Percentiles rank a stretch among this genome's conserved stretches.
Conservation (phyloP, 2,113 vertebrate genomes). For the Microcebus lehilahytsara region DNA sequence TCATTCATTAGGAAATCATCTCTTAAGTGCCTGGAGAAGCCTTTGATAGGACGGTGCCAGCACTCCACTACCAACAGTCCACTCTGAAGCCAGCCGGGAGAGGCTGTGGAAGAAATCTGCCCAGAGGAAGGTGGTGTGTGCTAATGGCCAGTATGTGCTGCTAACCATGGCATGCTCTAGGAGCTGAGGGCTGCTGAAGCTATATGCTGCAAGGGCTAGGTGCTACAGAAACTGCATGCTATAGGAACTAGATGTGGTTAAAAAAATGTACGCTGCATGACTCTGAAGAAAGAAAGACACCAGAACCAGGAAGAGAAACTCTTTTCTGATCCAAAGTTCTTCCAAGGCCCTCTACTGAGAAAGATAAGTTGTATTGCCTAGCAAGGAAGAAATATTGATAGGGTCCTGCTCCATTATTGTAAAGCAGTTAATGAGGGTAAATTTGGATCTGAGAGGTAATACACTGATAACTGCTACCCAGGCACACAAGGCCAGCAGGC, state of each 20-base stretch:
- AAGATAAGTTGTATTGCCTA: not conserved
- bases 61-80: not conserved
- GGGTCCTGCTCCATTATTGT: not conserved
- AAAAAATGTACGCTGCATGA: not conserved
- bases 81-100: not conserved
- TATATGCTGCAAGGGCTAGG: no score
- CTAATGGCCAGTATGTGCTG: not conserved
- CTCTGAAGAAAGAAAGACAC: not conserved
- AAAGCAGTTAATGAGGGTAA: not conserved
- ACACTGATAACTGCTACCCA: not conserved
- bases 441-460: not conserved
- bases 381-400: not conserved
- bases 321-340: not conserved
- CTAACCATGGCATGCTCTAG: not conserved
- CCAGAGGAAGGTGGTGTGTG: not conserved
- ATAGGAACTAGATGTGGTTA: not conserved
- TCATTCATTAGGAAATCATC: not conserved
- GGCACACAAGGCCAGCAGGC: not conserved
- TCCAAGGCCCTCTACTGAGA: not conserved
- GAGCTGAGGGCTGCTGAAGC: not conserved
- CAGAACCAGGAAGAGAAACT: not conserved
- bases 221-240: not conserved
- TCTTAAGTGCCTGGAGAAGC: not conserved
- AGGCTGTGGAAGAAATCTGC: not conserved
- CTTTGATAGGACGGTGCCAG: not conserved